A percentile compares a stretch with the other conserved stretches of the same genome.
phyloP scores from a whole-genome alignment of 2,113 vertebrate species.

The Mustelus asterias region DNA sequence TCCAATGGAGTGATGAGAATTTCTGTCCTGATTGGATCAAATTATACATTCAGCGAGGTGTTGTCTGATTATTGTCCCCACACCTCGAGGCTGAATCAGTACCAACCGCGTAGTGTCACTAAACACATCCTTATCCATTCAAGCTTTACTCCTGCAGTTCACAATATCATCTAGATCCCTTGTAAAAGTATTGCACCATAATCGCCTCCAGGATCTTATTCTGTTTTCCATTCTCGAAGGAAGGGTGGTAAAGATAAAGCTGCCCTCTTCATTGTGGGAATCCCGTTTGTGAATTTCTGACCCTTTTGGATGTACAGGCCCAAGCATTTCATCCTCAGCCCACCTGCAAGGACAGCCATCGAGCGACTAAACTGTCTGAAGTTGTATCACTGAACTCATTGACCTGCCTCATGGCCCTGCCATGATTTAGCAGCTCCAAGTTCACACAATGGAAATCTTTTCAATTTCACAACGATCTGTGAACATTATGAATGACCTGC shows the following conservation, averaged over 20 bases:
- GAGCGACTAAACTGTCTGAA: background rate
- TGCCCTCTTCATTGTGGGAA: background rate
- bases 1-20: background rate
- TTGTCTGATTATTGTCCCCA: background rate
- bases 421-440: too few relatives aligned
- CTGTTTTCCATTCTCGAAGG: background rate
- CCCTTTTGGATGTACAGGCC: too few relatives aligned
- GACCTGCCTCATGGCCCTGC: too few relatives aligned
- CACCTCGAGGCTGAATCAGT: background rate
- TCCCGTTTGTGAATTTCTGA: too few relatives aligned
- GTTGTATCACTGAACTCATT: too few relatives aligned
- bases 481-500: too few relatives aligned
- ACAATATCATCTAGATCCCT: background rate
- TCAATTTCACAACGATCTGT: too few relatives aligned
- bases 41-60: background rate
- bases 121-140: background rate
- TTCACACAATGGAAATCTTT: too few relatives aligned
- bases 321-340: background rate
- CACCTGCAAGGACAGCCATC: background rate
- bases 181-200: background rate
- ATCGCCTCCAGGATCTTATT: background rate
- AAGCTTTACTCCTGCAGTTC: background rate
- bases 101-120: background rate
- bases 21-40: background rate
- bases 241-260: background rate